These are phyloP conservation scores for Exephanes ischioxanthus DNA, from an alignment of 2,888 invertebrate species.

Conservation along the genomic window DNA sequence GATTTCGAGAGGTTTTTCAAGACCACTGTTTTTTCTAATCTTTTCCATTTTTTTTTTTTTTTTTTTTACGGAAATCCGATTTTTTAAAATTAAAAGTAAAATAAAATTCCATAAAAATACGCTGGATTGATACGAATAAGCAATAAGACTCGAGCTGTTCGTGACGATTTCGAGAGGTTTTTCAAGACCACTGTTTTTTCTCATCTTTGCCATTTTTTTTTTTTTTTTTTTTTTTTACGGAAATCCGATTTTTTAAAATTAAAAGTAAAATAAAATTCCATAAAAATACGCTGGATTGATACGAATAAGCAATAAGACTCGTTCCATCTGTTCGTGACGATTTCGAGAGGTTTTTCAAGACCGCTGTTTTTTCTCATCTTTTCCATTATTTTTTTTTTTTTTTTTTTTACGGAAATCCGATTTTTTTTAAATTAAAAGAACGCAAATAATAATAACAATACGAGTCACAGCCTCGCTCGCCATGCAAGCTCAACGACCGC, in stretches of 20 bases:
- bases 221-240: neutral
- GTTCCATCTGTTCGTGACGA: neutral
- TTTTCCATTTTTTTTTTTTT: neutral
- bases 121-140: constrained; percentile 13
- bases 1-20: neutral
- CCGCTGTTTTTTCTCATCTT: neutral
- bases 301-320: neutral
- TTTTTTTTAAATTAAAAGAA: neutral
- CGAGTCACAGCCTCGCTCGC: constrained; percentile 62
- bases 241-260: neutral
- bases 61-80: neutral
- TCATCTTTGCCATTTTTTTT: neutral
- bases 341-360: neutral
- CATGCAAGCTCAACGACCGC: constrained; percentile 71
- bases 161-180: constrained; percentile 5
- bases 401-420: neutral
- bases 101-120: constrained; percentile 3
- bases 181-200: neutral
- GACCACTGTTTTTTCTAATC: neutral
- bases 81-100: neutral
- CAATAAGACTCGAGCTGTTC: neutral
- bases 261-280: neutral
- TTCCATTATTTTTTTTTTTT: neutral
- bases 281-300: constrained; percentile 13
- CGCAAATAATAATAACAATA: constrained; percentile 2